phyloP scores from a whole-genome alignment of 1,140 invertebrate genomes.

The Paralvinella palmiformis region DNA sequence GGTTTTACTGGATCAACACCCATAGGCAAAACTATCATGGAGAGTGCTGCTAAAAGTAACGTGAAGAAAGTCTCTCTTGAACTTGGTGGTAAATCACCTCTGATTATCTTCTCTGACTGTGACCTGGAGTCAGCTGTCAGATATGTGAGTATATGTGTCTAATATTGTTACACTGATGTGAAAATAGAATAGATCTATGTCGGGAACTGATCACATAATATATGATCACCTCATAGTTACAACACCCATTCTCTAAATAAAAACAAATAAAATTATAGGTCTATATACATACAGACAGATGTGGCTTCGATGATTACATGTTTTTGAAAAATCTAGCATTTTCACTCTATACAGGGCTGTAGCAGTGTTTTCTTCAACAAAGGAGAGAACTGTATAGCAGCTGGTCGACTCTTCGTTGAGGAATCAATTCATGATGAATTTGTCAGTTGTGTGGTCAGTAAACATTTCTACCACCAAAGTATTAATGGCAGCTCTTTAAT shows the following conservation, averaged over 20 bases:
- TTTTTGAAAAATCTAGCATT: too few species aligned
- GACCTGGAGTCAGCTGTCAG: conserved; percentile 87
- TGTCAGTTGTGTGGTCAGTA: conserved; percentile 62
- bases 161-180: not conserved
- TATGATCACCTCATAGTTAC: too few species aligned
- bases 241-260: too few species aligned
- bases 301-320: too few species aligned
- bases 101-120: conserved; percentile 88
- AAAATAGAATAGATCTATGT: too few species aligned
- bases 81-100: conserved; percentile 88
- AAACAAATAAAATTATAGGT: too few species aligned
- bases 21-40: conserved; percentile 82
- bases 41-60: conserved; percentile 78
- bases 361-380: conserved; percentile 95
- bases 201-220: too few species aligned
- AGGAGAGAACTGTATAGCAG: conserved; percentile 96
- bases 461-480: not conserved
- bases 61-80: conserved; percentile 88
- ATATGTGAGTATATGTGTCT: conserved; percentile 59
- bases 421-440: conserved; percentile 86
- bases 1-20: conserved; percentile 92
- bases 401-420: conserved; percentile 90
- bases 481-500: too few species aligned
- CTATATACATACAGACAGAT: too few species aligned
- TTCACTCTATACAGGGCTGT: conserved; percentile 74